phyloP scores from a whole-genome alignment of 1,140 invertebrate species.

The Saccostrea echinata region DNA sequence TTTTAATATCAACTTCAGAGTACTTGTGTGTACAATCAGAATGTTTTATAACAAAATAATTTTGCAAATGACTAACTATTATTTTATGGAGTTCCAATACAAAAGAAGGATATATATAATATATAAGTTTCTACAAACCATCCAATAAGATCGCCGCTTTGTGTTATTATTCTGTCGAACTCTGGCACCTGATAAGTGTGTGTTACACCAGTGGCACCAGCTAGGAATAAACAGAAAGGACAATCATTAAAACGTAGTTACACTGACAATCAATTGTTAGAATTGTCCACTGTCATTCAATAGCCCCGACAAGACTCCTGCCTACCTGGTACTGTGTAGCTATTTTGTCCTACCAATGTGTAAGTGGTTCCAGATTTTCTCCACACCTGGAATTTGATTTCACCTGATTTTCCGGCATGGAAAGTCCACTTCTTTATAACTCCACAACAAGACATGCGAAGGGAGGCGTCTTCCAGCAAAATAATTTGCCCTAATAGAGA shows the following conservation, averaged over 20 bases:
- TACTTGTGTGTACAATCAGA: too few relatives aligned
- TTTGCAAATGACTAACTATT: too few relatives aligned
- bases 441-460: not conserved
- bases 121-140: not conserved
- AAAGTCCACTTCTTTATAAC: slow-evolving; percentile 1
- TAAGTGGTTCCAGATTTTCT: not conserved
- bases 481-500: not conserved
- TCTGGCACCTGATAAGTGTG: not conserved
- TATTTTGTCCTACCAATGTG: not conserved
- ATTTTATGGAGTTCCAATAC: not conserved
- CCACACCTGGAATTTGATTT: not conserved
- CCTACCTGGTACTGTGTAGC: not conserved
- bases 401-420: not conserved
- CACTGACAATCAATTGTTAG: not conserved
- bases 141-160: not conserved
- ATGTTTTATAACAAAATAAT: too few relatives aligned
- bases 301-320: not conserved
- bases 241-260: not conserved
- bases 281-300: not conserved
- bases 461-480: not conserved
- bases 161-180: not conserved
- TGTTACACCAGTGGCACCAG: not conserved
- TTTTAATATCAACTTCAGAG: too few relatives aligned
- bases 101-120: too few relatives aligned
- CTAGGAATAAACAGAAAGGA: not conserved